These are phyloP conservation scores for Drosophila merina DNA, from an alignment of 2,888 invertebrate genomes.

Conservation along the genomic window DNA sequence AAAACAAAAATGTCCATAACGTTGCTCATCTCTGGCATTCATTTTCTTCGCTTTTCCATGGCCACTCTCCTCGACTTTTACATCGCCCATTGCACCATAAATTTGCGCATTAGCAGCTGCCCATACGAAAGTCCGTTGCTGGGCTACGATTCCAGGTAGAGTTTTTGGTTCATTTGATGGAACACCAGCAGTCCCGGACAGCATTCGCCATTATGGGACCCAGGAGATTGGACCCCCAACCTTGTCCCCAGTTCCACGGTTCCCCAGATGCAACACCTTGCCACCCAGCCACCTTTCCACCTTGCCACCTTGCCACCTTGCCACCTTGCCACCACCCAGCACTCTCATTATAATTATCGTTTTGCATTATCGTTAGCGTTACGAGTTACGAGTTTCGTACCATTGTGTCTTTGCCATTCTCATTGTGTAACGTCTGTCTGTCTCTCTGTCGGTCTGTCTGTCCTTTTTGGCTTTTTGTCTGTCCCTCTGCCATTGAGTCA, in stretches of 20 bases:
- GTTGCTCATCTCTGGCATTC: slow-evolving; percentile 42
- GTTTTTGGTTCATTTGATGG: slow-evolving; percentile 22
- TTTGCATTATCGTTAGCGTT: slow-evolving; percentile 37
- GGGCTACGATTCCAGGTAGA: slow-evolving; percentile 84
- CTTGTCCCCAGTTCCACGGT: background rate
- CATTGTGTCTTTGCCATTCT: slow-evolving; percentile 16
- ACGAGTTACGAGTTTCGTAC: slow-evolving; percentile 1
- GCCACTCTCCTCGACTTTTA: slow-evolving; percentile 44
- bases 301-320: background rate
- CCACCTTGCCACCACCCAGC: slow-evolving; percentile 35
- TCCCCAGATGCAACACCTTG: slow-evolving; percentile 16
- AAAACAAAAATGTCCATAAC: slow-evolving; percentile 22
- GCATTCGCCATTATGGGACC: slow-evolving; percentile 16
- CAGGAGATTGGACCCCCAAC: background rate
- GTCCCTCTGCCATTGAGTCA: slow-evolving; percentile 9
- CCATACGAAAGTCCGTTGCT: slow-evolving; percentile 83
- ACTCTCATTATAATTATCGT: slow-evolving; percentile 75
- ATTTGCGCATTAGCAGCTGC: slow-evolving; percentile 76
- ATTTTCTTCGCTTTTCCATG: slow-evolving; percentile 62
- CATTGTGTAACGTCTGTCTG: slow-evolving; percentile 5
- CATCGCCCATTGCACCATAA: slow-evolving; percentile 50
- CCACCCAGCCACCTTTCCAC: background rate
- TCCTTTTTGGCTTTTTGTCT: slow-evolving; percentile 8
- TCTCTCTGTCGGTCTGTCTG: background rate
- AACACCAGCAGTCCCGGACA: slow-evolving; percentile 19